Percentiles rank a stretch among this genome's conserved stretches.
Conservation (phyloP, 2,888 invertebrate genomes). For the Netelia fuscicornis region DNA sequence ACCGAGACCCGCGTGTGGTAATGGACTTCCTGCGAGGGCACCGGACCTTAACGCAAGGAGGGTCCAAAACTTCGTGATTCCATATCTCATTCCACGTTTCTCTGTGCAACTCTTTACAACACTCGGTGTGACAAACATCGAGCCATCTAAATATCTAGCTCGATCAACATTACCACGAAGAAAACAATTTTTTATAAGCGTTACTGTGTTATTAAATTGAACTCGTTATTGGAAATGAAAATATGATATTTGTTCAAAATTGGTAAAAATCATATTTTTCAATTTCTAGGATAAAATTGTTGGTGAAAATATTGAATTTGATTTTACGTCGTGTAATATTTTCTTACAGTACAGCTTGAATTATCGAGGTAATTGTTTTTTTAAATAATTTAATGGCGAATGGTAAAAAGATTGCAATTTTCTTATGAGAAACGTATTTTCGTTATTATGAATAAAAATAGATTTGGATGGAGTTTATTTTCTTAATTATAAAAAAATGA, state of each 20-base stretch:
- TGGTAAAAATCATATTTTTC: neutral
- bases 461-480: too few relatives aligned
- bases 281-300: too few relatives aligned
- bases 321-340: too few relatives aligned
- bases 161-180: slow-evolving; percentile 12
- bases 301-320: too few relatives aligned
- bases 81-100: slow-evolving; percentile 58
- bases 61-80: slow-evolving; percentile 74
- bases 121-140: neutral
- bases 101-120: slow-evolving; percentile 69
- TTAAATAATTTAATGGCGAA: too few relatives aligned
- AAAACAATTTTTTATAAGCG: neutral
- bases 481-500: too few relatives aligned
- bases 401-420: too few relatives aligned
- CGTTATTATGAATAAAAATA: too few relatives aligned
- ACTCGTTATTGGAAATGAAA: neutral
- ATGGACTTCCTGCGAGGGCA: slow-evolving; percentile 78
- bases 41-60: slow-evolving; percentile 77
- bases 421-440: too few relatives aligned
- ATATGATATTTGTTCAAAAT: neutral
- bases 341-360: too few relatives aligned
- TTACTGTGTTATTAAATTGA: neutral
- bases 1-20: slow-evolving; percentile 66
- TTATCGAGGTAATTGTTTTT: too few relatives aligned
- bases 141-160: slow-evolving; percentile 2